Conservation (phyloP, 2,113 vertebrate genomes). For the Synchiropus splendidus region DNA sequence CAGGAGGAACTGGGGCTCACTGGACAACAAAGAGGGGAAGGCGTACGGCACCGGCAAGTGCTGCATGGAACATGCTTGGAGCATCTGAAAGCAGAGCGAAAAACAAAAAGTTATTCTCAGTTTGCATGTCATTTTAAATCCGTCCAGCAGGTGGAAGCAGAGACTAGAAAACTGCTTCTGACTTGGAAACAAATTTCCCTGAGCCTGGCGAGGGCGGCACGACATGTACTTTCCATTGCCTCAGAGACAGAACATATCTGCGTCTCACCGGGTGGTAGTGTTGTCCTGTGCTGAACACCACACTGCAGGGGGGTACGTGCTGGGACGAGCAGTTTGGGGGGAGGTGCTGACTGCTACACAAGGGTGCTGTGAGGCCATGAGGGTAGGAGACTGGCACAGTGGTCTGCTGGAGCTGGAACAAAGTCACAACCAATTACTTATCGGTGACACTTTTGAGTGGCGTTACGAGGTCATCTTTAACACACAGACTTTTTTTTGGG, state of each 20-base stretch:
- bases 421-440: background rate
- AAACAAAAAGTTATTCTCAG: background rate
- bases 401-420: constrained; percentile 80
- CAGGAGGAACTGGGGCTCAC: constrained; percentile 90
- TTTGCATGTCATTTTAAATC: background rate
- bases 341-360: constrained; percentile 91
- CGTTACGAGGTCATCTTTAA: too few relatives aligned
- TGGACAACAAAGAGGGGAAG: constrained; percentile 92
- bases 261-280: constrained; percentile 91
- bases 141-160: constrained; percentile 55
- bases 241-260: constrained; percentile 35
- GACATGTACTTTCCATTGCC: constrained; percentile 6
- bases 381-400: constrained; percentile 91
- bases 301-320: constrained; percentile 87
- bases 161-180: background rate
- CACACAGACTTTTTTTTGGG: too few relatives aligned
- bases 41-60: constrained; percentile 91
- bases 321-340: constrained; percentile 87
- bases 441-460: too few relatives aligned
- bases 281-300: constrained; percentile 90
- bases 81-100: constrained; percentile 73
- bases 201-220: too few relatives aligned
- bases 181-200: too few relatives aligned
- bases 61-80: constrained; percentile 93
- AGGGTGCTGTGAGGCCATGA: constrained; percentile 83